phyloP scores from a whole-genome alignment of 2,797 vertebrate genomes.

The Anabacerthia variegaticeps region DNA sequence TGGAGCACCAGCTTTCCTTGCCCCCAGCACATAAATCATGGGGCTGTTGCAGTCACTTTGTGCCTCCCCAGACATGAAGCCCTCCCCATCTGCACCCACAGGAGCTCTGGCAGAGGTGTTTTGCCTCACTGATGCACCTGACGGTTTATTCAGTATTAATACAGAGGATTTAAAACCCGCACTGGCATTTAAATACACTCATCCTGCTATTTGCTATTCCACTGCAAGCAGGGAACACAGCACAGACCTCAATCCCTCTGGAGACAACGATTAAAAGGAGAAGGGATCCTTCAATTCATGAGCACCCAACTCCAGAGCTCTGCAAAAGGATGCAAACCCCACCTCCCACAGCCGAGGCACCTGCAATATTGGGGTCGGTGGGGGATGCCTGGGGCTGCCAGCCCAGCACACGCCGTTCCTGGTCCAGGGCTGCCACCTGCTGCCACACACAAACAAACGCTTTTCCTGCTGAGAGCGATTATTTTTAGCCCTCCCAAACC shows the following conservation, averaged over 20 bases:
- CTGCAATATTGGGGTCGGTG: neutral
- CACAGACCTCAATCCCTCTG: neutral
- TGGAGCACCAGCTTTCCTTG: neutral
- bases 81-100: neutral
- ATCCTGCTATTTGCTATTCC: neutral
- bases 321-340: neutral
- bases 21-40: neutral
- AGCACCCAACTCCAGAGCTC: neutral
- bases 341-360: neutral
- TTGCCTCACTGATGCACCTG: neutral
- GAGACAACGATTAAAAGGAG: neutral
- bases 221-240: fast-evolving
- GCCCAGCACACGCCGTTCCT: neutral
- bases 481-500: neutral
- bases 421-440: conserved; percentile 55
- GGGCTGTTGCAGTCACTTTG: neutral
- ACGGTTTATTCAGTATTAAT: neutral
- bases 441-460: neutral
- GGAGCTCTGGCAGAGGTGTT: neutral
- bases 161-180: neutral
- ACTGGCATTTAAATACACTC: neutral
- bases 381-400: neutral
- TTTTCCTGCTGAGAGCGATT: neutral
- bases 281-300: fast-evolving
- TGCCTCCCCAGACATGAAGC: neutral